Evolutionary conservation across 2,888 invertebrate species (phyloP), one percentile per base, ranked within the genome.

Genomic region (Pseudolycoriella hygida): DNA sequence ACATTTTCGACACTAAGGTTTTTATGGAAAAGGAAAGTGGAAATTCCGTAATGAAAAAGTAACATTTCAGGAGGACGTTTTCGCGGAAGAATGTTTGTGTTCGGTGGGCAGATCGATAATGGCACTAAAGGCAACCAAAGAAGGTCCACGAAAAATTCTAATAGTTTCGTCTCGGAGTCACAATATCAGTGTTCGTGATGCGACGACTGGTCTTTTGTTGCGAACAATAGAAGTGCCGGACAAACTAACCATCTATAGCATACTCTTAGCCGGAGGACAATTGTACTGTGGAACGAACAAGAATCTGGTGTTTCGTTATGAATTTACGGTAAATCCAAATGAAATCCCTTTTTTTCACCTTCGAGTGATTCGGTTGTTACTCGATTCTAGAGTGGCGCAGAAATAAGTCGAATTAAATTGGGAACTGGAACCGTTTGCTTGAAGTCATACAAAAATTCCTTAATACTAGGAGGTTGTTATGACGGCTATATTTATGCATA

Each of bases 231-330:
- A 57, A 55, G 73, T 67, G 51, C 74, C 64, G 40, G 74, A 54
- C 54, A 67, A 63, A 38, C 66, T 71, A 55, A 79, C 81, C 0
- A 78, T 83, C 1, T 84, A 82, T 56, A 77, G 79, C 6, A 59
- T 84, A 46, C 63, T 80, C n/a, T 70, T 76, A 51, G 72, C 77
- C 53, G 71, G 75, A 32, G 76, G 74, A 45, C 70, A 75, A 49
- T 70, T 85, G n/a, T 84, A 76, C 59, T 84, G 82, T 54, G 84
- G 84, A 5, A 83, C 84, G 1, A 80, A 77, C 55, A 74, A 71
- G 50, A 74, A 76, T 50, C 74, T 77, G 53, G 77, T 85, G 58
- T 72, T 77, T 48, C 76, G 77, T n/a, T 80, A 77, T 57, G 78
- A 80, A 61, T 84, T 83, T 64, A 68, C 74, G 53, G 85, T 84